Conservation (phyloP, 2,113 vertebrate species). For the Anseranas semipalmata region DNA sequence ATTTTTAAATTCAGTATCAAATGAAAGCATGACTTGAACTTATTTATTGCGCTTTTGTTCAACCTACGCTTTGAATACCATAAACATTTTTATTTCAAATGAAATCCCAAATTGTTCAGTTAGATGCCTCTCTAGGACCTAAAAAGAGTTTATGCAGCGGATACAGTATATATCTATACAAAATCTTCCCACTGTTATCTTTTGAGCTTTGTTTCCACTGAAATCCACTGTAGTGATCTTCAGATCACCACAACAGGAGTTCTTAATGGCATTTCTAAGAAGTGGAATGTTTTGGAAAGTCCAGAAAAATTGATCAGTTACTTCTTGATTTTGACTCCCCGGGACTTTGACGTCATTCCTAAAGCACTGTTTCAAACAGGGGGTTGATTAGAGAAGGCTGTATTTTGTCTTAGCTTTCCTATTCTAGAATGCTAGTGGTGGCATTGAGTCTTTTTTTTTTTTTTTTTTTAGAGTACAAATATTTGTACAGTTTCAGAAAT, state of each 20-base stretch:
- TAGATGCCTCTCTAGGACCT: not conserved
- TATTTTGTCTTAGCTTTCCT: not conserved
- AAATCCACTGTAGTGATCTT: not conserved
- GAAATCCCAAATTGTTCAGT: not conserved
- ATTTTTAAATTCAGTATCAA: not conserved
- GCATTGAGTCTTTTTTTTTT: not conserved
- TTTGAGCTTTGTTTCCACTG: not conserved
- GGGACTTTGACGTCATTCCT: not conserved
- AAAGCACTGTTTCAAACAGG: not conserved
- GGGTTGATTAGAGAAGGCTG: not conserved
- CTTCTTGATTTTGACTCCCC: not conserved
- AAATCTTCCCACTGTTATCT: not conserved
- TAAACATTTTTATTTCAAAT: not conserved
- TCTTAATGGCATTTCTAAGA: not conserved
- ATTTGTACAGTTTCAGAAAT: not conserved
- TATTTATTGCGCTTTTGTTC: not conserved
- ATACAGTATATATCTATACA: not conserved
- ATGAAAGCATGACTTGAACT: not conserved
- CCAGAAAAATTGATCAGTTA: not conserved
- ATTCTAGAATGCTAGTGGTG: not conserved
- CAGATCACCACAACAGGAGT: not conserved
- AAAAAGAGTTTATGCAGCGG: not conserved
- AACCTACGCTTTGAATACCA: not conserved
- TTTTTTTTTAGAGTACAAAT: not conserved
- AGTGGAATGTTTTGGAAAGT: not conserved